These are phyloP conservation scores for Drosophila lacicola DNA, from an alignment of 2,888 invertebrate species.

Conservation along the genomic window DNA sequence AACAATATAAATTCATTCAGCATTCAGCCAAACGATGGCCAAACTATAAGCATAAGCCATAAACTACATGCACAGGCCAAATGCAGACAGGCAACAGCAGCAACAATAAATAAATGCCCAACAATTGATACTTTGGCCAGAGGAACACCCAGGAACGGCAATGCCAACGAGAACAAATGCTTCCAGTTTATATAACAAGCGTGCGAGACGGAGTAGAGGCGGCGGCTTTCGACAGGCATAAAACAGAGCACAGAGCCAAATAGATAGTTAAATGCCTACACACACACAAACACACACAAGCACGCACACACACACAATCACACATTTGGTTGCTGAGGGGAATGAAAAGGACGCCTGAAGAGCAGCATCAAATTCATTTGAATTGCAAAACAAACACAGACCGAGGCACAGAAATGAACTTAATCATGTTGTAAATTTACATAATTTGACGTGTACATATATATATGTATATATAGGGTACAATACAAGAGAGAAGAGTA, in stretches of 20 bases:
- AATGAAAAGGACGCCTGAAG: slow-evolving; percentile 5
- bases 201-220: neutral
- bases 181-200: slow-evolving; percentile 52
- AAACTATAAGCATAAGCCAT: slow-evolving; percentile 64
- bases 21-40: slow-evolving; percentile 35
- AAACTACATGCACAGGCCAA: slow-evolving; percentile 49
- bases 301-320: slow-evolving; percentile 10
- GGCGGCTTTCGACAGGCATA: slow-evolving; percentile 13
- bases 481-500: slow-evolving; percentile 8
- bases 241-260: slow-evolving; percentile 32
- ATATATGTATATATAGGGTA: slow-evolving; percentile 2
- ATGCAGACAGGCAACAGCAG: slow-evolving; percentile 50
- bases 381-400: slow-evolving; percentile 76
- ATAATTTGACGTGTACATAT: slow-evolving; percentile 68
- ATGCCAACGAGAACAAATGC: slow-evolving; percentile 59
- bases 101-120: slow-evolving; percentile 67
- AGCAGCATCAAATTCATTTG: slow-evolving; percentile 71
- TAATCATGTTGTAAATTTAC: slow-evolving; percentile 80
- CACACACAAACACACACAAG: slow-evolving; percentile 32
- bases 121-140: slow-evolving; percentile 71
- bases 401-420: slow-evolving; percentile 59
- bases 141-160: slow-evolving; percentile 37
- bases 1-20: slow-evolving; percentile 77
- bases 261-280: slow-evolving; percentile 61
- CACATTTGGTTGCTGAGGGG: slow-evolving; percentile 15